A percentile compares a stretch with the other conserved stretches of the same genome.
These are phyloP conservation scores for Kryptolebias marmoratus DNA, from an alignment of 2,113 vertebrate genomes.

Conservation along the genomic window DNA sequence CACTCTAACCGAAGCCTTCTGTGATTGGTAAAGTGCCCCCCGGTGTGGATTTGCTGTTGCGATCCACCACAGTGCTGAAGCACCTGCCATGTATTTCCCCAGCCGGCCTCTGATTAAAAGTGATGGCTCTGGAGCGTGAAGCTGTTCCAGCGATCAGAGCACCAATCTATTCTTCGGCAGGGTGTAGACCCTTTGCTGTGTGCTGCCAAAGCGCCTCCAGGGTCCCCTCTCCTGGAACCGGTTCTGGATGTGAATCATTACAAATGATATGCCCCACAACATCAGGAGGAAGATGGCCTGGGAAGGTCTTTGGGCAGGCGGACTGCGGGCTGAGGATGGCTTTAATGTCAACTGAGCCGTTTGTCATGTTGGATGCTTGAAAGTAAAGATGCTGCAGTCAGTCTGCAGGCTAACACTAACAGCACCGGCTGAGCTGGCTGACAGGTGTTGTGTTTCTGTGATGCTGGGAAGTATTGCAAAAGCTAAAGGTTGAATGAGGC, in stretches of 20 bases:
- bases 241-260: slow-evolving; percentile 79
- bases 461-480: slow-evolving; percentile 14
- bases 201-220: slow-evolving; percentile 54
- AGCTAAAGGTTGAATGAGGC: slow-evolving; percentile 27
- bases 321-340: slow-evolving; percentile 44
- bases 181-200: slow-evolving; percentile 57
- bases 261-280: slow-evolving; percentile 79
- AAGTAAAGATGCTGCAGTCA: slow-evolving; percentile 54
- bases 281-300: slow-evolving; percentile 58
- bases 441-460: slow-evolving; percentile 36
- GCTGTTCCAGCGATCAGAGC: slow-evolving; percentile 69
- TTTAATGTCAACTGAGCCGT: slow-evolving; percentile 69
- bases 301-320: slow-evolving; percentile 38
- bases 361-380: slow-evolving; percentile 75
- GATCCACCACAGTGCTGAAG: slow-evolving; percentile 68
- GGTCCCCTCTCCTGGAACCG: slow-evolving; percentile 67
- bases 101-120: slow-evolving; percentile 79
- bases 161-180: slow-evolving; percentile 70
- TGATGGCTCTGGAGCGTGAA: slow-evolving; percentile 77
- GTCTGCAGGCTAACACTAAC: slow-evolving; percentile 42
- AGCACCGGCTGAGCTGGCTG: slow-evolving; percentile 27
- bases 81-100: slow-evolving; percentile 73
- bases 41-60: slow-evolving; percentile 66
- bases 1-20: slow-evolving; percentile 39
- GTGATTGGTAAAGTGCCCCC: slow-evolving; percentile 64